Evolutionary conservation across 2,888 invertebrate species (phyloP).

Genomic region (Calliscelio sp.): DNA sequence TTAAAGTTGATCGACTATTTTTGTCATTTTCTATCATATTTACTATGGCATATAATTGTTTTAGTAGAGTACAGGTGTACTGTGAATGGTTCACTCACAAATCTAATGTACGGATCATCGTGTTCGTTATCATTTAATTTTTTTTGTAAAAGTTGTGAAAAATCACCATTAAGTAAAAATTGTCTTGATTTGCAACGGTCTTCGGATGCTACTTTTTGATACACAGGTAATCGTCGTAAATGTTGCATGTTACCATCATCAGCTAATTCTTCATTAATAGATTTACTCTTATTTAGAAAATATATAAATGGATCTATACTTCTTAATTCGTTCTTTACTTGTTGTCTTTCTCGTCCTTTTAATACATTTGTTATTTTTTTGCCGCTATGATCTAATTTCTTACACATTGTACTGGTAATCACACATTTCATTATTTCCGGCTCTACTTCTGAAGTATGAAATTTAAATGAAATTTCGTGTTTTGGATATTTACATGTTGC

Average conservation of each 20-base stretch:
- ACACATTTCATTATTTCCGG: too few species aligned
- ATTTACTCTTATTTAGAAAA: too few species aligned
- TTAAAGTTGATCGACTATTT: neutral
- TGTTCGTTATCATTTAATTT: conserved; percentile 10
- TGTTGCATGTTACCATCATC: conserved; percentile 53
- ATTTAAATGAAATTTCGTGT: too few species aligned
- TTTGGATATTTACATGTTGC: too few species aligned
- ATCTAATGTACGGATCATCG: conserved; percentile 41
- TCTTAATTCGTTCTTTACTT: too few species aligned
- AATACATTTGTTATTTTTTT: too few species aligned
- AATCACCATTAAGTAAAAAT: conserved; percentile 31
- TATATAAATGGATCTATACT: too few species aligned
- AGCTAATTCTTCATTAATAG: too few species aligned
- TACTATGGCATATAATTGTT: conserved; percentile 8
- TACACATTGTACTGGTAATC: too few species aligned
- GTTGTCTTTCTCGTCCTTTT: too few species aligned
- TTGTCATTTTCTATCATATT: conserved; percentile 8
- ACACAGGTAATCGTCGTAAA: conserved; percentile 24
- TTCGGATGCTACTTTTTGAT: conserved; percentile 51
- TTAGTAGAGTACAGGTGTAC: neutral
- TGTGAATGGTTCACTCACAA: conserved; percentile 30
- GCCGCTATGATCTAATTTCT: too few species aligned
- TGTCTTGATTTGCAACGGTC: conserved; percentile 17
- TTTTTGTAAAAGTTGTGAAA: conserved; percentile 41
- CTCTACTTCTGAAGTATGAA: too few species aligned